Base-by-base conservation (phyloP, 2,797 vertebrate species). In the Chelon labrosus region DNA sequence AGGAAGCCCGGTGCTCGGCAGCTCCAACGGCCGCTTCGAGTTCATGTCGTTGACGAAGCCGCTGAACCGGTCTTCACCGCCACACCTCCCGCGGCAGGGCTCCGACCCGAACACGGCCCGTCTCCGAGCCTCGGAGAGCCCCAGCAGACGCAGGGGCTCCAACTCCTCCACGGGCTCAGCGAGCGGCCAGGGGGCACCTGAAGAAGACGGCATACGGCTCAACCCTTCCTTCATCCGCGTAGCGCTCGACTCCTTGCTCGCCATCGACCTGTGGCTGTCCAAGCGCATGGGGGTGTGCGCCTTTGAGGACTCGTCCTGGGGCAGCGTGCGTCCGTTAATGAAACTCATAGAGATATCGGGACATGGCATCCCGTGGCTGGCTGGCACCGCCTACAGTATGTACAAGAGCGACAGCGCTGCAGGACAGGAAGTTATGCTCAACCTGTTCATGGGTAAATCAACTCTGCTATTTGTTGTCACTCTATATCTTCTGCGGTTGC, bases 181-280 rank as follows among this genome's bases (percentile, higher is more conserved):
- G 20, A 51, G 83, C 58, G 90, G 88, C 0, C 92, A 91, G 75
- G 91, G 83, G 64, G 84, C 91, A 69, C 88, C 94, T 1, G 96
- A 97, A 9, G 97, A 98, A 82, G 96, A 96, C 89, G 96, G 96
- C 10, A 96, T 99, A 83, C 95, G 96, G 60, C 91, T 99, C 52
- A 97, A 99, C 87, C 97, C 98, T 0, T 97, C 97, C 7, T 94
- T 98, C 73, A 4, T 95, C 74, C 96, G 94, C 65, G 97, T 98
- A 5, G 96, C 97, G 60, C 92, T 98, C 65, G 96, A 96, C 89
- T 97, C 96, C 11, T 84, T 99, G 80, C 93, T 98, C 67, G 98
- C 97, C 85, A 92, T 98, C 72, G 98, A 99, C 94, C 94, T 99
- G 84, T 97, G 97, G 97, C 93, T 98, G 58, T 98, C 98, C 80